A percentile compares a stretch with the other conserved stretches of the same genome.
phyloP scores from a whole-genome alignment of 2,888 invertebrate species.

The Ectropis crepuscularia region DNA sequence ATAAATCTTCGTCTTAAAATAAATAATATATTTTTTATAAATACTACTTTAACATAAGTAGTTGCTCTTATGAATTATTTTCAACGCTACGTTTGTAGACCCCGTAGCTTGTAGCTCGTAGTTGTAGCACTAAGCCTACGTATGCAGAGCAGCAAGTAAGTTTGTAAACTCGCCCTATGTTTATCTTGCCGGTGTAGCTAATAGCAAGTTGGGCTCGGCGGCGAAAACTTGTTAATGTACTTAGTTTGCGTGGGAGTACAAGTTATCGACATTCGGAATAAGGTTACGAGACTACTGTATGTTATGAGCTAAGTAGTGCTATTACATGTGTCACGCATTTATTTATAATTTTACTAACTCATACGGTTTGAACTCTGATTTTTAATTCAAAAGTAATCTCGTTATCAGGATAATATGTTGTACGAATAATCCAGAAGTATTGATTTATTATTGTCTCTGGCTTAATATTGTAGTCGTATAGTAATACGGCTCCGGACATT shows the following conservation, averaged over 20 bases:
- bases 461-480: no score
- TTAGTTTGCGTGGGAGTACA: constrained; percentile 23
- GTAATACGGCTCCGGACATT: no score
- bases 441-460: no score
- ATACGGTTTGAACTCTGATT: no score
- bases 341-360: no score
- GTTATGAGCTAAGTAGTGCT: neutral
- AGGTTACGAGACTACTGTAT: constrained; percentile 1
- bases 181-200: constrained; percentile 47
- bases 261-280: constrained; percentile 22
- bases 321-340: neutral
- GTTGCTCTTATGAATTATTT: no score
- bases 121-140: constrained; percentile 43
- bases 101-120: constrained; percentile 38
- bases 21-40: no score
- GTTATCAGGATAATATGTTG: no score
- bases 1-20: no score
- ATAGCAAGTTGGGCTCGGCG: constrained; percentile 40
- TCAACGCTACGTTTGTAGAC: neutral
- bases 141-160: constrained; percentile 44
- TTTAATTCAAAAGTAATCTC: no score
- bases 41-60: no score
- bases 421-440: no score
- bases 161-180: constrained; percentile 44
- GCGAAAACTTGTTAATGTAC: constrained; percentile 38